Evolutionary conservation across 2,888 invertebrate genomes (phyloP).

Genomic region (Apocheima hispidaria): DNA sequence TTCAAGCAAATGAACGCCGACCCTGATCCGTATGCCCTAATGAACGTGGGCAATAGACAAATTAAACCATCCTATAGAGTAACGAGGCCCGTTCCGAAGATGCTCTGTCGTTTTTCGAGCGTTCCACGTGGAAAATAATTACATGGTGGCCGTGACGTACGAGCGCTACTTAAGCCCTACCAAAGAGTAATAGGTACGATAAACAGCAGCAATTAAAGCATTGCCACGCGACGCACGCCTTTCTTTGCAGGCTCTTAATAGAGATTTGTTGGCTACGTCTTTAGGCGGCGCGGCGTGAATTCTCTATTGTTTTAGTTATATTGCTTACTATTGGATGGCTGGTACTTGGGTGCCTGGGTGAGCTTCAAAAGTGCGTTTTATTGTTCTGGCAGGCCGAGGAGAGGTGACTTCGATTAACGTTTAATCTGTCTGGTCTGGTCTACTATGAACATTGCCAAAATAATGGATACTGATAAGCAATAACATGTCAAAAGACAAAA

Average conservation of each 20-base stretch:
- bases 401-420: no score
- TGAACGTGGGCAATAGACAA: conserved; percentile 70
- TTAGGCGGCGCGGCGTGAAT: conserved; percentile 33
- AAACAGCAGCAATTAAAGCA: conserved; percentile 84
- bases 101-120: conserved; percentile 76
- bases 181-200: conserved; percentile 82
- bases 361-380: not conserved
- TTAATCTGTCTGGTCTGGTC: no score
- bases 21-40: conserved; percentile 54
- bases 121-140: conserved; percentile 82
- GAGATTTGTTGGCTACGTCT: conserved; percentile 68
- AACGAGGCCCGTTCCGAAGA: conserved; percentile 63
- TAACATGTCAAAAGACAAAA: no score
- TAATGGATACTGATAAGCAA: no score
- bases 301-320: conserved; percentile 31
- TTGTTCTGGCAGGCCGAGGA: not conserved
- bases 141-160: conserved; percentile 82
- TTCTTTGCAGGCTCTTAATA: conserved; percentile 78
- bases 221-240: conserved; percentile 83
- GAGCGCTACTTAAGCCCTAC: conserved; percentile 80
- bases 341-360: not conserved
- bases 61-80: conserved; percentile 70
- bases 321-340: conserved; percentile 7
- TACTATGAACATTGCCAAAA: no score
- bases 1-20: conserved; percentile 33